Base-by-base conservation (phyloP, 1,140 invertebrate genomes). In the Brachionus manjavacas region DNA sequence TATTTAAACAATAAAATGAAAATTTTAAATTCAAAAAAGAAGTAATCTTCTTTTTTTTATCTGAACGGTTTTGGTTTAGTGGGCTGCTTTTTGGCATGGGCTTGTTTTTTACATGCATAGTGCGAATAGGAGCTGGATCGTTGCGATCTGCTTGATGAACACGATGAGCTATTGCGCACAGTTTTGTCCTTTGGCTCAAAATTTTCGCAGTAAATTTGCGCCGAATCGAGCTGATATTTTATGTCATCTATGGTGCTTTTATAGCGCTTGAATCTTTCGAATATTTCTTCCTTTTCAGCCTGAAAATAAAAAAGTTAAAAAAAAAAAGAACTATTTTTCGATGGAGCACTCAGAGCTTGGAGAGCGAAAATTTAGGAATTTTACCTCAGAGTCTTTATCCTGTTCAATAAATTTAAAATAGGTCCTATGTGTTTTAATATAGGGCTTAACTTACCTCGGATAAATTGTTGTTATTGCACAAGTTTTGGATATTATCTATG, bases 231-330 rank as follows among this genome's bases (percentile, higher is more conserved):
- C 31, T 76, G 72, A 25, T 43, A 76, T 25, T 76, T 76, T 23
- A 76, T 76, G 12, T 76, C 72, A 46, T 76, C 72, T 46, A 76
- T 76, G 16, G 72, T 76, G 14, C 23, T 76, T 76, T 76, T 76
- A 14, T 76, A 76, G 6, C 23, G 9, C 25, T 49, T 46, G 46
- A 76, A 76, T 49, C 72, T 31, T 2, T 76, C 41, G 25, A 49
- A 49, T 25, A 76, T 76, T 76, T 76, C 72, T 7, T 76, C 72
- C 49, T 49, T 76, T 35, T 76, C 72, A 49, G 39, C 43, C 72
- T 76, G 1, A 74, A 74, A 41, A 41, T 16, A 74, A 74, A 14
- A 9, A 74, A 74, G 11, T 31, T 16, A 68, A 31, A 60, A 60
- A 28, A 70, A 28, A 70, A 4, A 70, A 70, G 35, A 64, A 23